These are phyloP conservation scores for Smithornis capensis DNA, from an alignment of 2,113 vertebrate species.

Conservation along the genomic window DNA sequence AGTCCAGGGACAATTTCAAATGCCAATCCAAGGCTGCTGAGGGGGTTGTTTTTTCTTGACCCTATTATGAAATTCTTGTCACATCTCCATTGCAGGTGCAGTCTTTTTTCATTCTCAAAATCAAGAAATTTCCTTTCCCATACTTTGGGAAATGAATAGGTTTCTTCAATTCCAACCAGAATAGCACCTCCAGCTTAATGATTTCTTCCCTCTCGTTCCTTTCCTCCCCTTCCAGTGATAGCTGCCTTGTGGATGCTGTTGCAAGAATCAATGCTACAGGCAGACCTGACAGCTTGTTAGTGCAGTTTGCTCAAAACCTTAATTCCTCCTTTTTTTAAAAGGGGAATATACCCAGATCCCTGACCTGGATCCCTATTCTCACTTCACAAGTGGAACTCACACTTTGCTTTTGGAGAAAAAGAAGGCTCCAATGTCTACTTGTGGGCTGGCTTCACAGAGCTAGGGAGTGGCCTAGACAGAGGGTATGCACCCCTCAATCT, in stretches of 20 bases:
- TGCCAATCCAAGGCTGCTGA: background rate
- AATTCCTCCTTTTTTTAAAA: background rate
- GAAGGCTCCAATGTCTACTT: background rate
- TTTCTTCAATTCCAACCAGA: background rate
- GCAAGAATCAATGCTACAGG: background rate
- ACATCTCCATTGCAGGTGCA: background rate
- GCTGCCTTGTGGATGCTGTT: background rate
- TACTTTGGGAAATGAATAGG: background rate
- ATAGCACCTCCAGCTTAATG: background rate
- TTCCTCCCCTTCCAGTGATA: background rate
- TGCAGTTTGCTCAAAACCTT: background rate
- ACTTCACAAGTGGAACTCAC: background rate
- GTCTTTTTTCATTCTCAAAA: background rate
- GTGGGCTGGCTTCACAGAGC: background rate
- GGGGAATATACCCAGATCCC: background rate
- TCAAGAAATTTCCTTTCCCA: slow-evolving; percentile 25
- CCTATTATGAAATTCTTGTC: accelerated
- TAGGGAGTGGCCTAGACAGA: background rate
- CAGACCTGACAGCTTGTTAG: background rate
- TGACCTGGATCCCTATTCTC: background rate
- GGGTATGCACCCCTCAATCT: background rate
- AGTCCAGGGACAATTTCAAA: background rate
- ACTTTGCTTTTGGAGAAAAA: background rate
- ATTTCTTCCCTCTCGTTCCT: background rate
- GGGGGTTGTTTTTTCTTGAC: background rate